Base-by-base conservation (phyloP, 2,797 vertebrate species). In the Muraenolepis orangiensis region DNA sequence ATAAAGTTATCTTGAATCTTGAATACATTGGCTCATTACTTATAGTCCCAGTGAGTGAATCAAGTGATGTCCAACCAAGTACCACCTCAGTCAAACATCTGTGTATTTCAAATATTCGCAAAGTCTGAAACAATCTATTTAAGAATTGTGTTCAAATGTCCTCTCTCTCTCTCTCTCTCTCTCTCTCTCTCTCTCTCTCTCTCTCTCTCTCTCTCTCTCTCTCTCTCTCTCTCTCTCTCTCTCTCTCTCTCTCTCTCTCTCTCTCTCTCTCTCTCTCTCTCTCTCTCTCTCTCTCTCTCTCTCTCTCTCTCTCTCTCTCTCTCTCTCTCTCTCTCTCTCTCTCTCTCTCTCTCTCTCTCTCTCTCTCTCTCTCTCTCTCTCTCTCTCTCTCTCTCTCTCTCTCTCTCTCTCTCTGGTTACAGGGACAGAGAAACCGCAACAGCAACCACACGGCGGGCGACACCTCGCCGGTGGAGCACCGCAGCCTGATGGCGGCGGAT, bases 381-480 rank as follows among this genome's bases (percentile, higher is more conserved):
- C 16, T 51, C n/a, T 61, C 20, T 61, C n/a, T 61, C 51, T 23
- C 51, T 61, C n/a, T 61, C 51, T 61, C 51, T 61, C 20, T 61
- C 51, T 61, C 51, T 57, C 51, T 57, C 51, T 10, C 51, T 23
- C 51, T 1, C 51, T 1, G 5, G 1, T 3, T 82, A 82, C 92
- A 99, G 96, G 96, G 94, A 91, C 98, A 97, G 93, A 95, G 92
- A 82, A 92, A 94, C 86, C 94, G 96, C 85, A 96, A 95, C 89
- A 96, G 93, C 92, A 96, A 95, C 93, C 96, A 96, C 86, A 94
- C 95, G 0, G 85, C 94, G 7, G 96, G 97, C 87, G 95, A 95
- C 84, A 96, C 96, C n/a, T 92, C 91, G 26, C 94, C 96, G 2
- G 88, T 96, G 71, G 96, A 98, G 78, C 95, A 96, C 2, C 95